Base-by-base conservation (phyloP, 2,113 vertebrate species). In the Anser brachyrhynchus region DNA sequence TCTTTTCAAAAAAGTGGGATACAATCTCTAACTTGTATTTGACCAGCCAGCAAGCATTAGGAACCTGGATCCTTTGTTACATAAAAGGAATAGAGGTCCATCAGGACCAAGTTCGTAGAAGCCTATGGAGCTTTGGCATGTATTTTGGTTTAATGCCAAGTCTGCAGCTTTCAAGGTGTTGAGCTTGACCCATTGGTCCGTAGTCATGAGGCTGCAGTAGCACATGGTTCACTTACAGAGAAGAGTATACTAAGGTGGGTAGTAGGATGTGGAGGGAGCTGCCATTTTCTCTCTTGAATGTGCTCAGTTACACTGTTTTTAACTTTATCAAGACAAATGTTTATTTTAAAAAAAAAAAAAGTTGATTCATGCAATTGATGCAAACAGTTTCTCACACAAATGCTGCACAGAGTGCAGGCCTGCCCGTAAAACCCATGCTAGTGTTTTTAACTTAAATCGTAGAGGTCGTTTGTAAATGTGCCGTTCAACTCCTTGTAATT, bases 1-100 rank as follows among this genome's bases (percentile, higher is more conserved):
- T 72, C 28, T 89, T 74, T 29, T 84, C 28, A 62, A 1, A 0
- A 0, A 51, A 64, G 46, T 22, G 3, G 9, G 29, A 0, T 58
- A 44, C 33, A 10, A 79, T 72, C 61, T 71, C 58, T 76, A 64
- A 43, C n/a, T 11, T n/a, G 15, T 12, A 17, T 82, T 83, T 83
- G 46, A 39, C 26, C 46, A 85, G 6, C 22, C 54, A 83, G n/a
- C 49, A 57, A 43, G 43, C 49, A 84, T 39, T 69, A 91, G 61
- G 43, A 83, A 54, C 11, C 5, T 46, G 31, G 16, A 43, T 69
- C 49, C 10, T 91, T 59, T 49, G 18, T 52, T 87, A 51, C 7
- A 29, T 52, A 21, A 13, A 75, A 62, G 26, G 13, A 58, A n/a
- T 18, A 20, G 21, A 66, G 13, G 11, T 76, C 49, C 33, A 51